A percentile compares a stretch with the other conserved stretches of the same genome.
These are phyloP conservation scores for Dicaeum eximium DNA, from an alignment of 2,113 vertebrate species.

Conservation along the genomic window DNA sequence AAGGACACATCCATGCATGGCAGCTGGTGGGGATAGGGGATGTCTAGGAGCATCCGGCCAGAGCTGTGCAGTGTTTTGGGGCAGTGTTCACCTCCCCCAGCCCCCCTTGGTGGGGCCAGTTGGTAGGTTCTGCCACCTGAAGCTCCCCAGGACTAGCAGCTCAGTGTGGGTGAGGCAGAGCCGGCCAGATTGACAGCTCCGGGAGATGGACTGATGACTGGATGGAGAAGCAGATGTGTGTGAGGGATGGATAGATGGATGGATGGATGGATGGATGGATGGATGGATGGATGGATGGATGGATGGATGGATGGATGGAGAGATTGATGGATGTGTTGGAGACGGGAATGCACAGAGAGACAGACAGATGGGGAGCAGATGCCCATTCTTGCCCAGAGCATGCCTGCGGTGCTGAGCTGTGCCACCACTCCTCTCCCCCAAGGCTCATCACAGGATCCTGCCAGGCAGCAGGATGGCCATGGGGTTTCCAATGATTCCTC, in stretches of 20 bases:
- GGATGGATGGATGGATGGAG: neutral
- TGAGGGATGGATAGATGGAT: neutral
- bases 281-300: neutral
- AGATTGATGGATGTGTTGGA: constrained; percentile 18
- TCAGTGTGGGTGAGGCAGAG: neutral
- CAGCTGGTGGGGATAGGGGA: neutral
- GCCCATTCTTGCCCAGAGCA: neutral
- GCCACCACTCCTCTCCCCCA: rapidly evolving
- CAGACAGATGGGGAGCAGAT: constrained; percentile 11
- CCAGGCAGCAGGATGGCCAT: rapidly evolving
- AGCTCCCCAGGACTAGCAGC: neutral
- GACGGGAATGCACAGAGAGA: neutral
- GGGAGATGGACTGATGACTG: constrained; percentile 38
- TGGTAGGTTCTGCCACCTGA: rapidly evolving
- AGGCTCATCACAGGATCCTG: neutral
- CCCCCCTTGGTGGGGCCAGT: rapidly evolving
- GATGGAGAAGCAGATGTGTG: neutral
- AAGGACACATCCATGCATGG: rapidly evolving
- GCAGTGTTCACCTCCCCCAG: rapidly evolving
- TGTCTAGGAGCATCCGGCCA: rapidly evolving
- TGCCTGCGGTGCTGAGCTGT: neutral
- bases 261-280: neutral
- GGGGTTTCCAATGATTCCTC: neutral
- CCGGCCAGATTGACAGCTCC: constrained; percentile 22
- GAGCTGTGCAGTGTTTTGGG: neutral